Conservation (phyloP, 2,113 vertebrate genomes). For the Phoxinus phoxinus region DNA sequence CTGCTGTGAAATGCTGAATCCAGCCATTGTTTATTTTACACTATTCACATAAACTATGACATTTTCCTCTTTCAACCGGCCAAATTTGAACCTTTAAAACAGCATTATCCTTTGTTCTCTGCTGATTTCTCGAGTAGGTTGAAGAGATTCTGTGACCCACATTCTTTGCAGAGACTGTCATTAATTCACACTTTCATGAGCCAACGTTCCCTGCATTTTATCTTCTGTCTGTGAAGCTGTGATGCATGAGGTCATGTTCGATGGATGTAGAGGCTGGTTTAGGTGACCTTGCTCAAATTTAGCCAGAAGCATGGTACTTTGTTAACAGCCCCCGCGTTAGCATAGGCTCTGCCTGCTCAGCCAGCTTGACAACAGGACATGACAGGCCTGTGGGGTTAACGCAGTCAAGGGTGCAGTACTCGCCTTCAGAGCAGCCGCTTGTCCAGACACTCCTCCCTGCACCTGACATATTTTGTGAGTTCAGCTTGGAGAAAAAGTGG, state of each 20-base stretch:
- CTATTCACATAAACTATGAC: neutral
- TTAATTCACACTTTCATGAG: conserved; percentile 29
- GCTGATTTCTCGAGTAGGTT: conserved; percentile 16
- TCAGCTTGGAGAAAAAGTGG: neutral
- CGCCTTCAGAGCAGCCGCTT: conserved; percentile 66
- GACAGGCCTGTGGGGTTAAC: conserved; percentile 75
- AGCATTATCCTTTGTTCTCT: neutral
- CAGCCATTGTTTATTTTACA: neutral
- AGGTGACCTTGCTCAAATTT: conserved; percentile 62
- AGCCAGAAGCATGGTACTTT: conserved; percentile 70
- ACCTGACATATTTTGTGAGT: conserved; percentile 57
- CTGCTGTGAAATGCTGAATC: conserved; percentile 1
- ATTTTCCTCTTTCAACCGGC: neutral
- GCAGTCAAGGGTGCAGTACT: conserved; percentile 65
- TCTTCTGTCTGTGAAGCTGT: conserved; percentile 59
- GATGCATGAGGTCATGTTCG: conserved; percentile 64
- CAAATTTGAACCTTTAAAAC: conserved; percentile 2
- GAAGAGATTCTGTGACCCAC: conserved; percentile 35
- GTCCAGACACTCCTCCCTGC: conserved; percentile 53
- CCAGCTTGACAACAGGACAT: conserved; percentile 75
- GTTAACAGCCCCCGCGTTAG: conserved; percentile 62
- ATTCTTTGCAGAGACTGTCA: conserved; percentile 31
- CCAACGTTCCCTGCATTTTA: conserved; percentile 49
- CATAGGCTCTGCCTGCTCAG: conserved; percentile 69
- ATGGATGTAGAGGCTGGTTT: conserved; percentile 52